phyloP scores from a whole-genome alignment of 53 echinoderm and acorn worm species.

The Henricia sp. region DNA sequence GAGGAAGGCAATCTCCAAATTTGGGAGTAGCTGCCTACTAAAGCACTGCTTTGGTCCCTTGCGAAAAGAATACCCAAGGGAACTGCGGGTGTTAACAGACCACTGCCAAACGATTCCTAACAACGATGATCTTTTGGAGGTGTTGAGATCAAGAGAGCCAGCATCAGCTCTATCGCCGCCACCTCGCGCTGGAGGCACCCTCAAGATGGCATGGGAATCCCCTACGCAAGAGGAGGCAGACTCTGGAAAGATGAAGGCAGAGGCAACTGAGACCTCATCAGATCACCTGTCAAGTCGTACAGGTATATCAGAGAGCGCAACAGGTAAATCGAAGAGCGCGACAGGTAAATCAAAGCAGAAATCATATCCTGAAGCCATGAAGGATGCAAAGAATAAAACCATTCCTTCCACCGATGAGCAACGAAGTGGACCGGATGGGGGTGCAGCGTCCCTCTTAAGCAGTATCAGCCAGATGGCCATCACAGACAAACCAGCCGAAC shows the following conservation, averaged over 20 bases:
- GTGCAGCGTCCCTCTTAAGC: not conserved
- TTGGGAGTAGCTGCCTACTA: not conserved
- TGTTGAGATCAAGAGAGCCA: conserved; percentile 3
- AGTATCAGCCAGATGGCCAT: not conserved
- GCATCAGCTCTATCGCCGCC: not conserved
- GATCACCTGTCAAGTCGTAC: not conserved
- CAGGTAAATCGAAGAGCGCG: not conserved
- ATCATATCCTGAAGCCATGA: not conserved
- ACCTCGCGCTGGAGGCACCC: not conserved
- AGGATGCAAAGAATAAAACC: not conserved
- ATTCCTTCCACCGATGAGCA: not conserved
- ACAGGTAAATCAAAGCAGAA: not conserved
- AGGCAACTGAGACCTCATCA: not conserved
- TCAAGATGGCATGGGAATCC: conserved; percentile 1
- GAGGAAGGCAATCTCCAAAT: conserved; percentile 29
- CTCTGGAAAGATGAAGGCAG: not conserved
- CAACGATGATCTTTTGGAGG: conserved; percentile 10
- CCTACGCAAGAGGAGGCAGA: not conserved
- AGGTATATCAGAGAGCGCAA: not conserved
- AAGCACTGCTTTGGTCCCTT: conserved; percentile 5
- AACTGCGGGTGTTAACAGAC: not conserved
- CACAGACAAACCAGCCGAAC: not conserved
- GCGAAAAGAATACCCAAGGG: conserved; percentile 11
- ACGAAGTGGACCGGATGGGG: no score
- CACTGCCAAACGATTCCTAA: conserved; percentile 2